Percentiles rank a stretch among this genome's conserved stretches.
Evolutionary conservation across 1,140 invertebrate species (phyloP).

Genomic region (Hyles vespertilio): DNA sequence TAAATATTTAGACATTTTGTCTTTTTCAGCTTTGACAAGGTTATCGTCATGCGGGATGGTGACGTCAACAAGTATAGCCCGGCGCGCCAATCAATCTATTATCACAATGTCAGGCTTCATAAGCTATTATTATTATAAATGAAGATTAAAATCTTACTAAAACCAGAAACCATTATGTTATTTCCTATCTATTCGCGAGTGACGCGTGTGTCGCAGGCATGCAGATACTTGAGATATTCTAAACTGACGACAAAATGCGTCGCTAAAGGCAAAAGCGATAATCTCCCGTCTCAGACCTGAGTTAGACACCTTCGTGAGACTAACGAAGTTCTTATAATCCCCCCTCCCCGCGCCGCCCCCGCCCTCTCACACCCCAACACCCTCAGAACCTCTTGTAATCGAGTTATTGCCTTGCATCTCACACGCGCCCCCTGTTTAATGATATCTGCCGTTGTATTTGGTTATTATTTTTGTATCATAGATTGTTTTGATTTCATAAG

Average conservation of each 20-base stretch:
- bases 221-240: conserved; percentile 13
- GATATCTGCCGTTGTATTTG: conserved; percentile 21
- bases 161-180: too few relatives aligned
- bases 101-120: too few relatives aligned
- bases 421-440: conserved; percentile 35
- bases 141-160: too few relatives aligned
- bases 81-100: too few relatives aligned
- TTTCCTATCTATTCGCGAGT: too few relatives aligned
- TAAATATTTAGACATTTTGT: too few relatives aligned
- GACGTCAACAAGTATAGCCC: too few relatives aligned
- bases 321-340: conserved; percentile 72
- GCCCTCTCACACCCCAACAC: conserved; percentile 29
- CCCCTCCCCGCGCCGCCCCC: conserved; percentile 28
- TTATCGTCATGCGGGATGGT: too few relatives aligned
- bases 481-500: too few relatives aligned
- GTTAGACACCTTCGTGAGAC: conserved; percentile 65
- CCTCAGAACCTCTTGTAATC: conserved; percentile 39
- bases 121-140: too few relatives aligned
- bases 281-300: conserved; percentile 61
- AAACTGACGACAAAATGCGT: conserved; percentile 51
- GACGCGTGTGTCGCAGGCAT: too few relatives aligned
- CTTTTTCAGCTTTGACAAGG: too few relatives aligned
- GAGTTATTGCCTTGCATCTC: conserved; percentile 64
- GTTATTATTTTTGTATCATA: conserved; percentile 10
- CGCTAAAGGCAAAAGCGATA: conserved; percentile 64